Evolutionary conservation across 2,797 vertebrate genomes (phyloP), one percentile per base, ranked within the genome.

Genomic region (Sebastes variabilis): DNA sequence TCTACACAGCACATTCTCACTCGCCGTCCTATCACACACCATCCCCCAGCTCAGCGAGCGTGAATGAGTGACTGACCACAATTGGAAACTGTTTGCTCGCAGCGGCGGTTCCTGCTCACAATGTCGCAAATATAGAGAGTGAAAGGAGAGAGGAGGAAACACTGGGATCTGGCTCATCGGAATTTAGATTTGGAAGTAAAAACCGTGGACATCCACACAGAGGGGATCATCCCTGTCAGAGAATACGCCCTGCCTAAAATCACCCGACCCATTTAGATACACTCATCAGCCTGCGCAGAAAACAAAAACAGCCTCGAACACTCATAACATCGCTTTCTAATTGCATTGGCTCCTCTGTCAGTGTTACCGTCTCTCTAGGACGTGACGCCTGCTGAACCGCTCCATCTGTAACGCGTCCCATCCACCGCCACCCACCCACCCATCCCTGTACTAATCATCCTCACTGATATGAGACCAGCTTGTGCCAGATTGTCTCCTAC

Each of bases 111-210:
- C 36, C 68, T 66, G 68, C 73, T 81, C 72, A 14, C 3, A 14
- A 58, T 81, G 79, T 77, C 78, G 79, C 79, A 80, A 70, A 83
- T 80, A 85, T 60, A 88, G 78, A 75, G 72, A 84, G 74, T 49
- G 36, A 59, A 72, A 73, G 32, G 32, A 64, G 60, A 60, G 70
- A 58, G 58, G 29, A 70, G 24, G 60, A 82, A 84, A 75, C 62
- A 64, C 32, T 79, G 61, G 22, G 56, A 75, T 76, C 55, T 60
- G 77, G 56, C 67, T 85, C 71, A 55, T 73, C 8, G 14, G 66
- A 76, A 81, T 84, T 83, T 60, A n/a, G 72, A 79, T 76, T 61
- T 80, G 38, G 83, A 81, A 84, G 20, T 30, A 81, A 78, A 87
- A 65, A 61, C 46, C 0, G 65, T 74, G 58, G 77, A 74, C 11